Evolutionary conservation across 1,140 invertebrate genomes (phyloP).

Genomic region (Penaeus indicus): DNA sequence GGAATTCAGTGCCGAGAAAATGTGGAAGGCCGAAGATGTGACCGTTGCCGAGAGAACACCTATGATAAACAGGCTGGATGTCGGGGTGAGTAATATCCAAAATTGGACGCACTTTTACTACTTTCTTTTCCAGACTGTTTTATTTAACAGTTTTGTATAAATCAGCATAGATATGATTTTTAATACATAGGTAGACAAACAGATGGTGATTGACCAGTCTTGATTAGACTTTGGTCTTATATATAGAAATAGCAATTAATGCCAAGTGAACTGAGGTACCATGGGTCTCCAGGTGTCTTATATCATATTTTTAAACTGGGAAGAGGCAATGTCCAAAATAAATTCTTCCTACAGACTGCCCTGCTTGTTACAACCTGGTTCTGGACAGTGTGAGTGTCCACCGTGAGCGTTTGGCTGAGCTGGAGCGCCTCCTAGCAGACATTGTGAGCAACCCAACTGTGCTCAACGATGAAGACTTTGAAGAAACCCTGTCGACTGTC

Average conservation of each 20-base stretch:
- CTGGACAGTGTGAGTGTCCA: slow-evolving; percentile 89
- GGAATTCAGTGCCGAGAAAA: slow-evolving; percentile 82
- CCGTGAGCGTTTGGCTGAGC: slow-evolving; percentile 80
- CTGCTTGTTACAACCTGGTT: slow-evolving; percentile 93
- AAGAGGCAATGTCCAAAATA: not conserved
- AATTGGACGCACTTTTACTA: not conserved
- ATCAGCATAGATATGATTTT: not conserved
- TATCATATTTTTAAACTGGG: not conserved
- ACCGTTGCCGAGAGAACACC: slow-evolving; percentile 94
- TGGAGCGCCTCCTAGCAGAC: slow-evolving; percentile 79
- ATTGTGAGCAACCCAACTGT: slow-evolving; percentile 83
- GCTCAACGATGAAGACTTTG: slow-evolving; percentile 87
- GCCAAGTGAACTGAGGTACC: too few species aligned
- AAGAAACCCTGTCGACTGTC: slow-evolving; percentile 80
- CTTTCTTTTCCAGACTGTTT: not conserved
- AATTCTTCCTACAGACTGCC: slow-evolving; percentile 78
- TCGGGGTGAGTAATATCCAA: slow-evolving; percentile 69
- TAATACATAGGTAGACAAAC: not conserved
- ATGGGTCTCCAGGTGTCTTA: too few species aligned
- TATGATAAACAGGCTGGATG: slow-evolving; percentile 87
- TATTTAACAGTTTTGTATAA: too few species aligned
- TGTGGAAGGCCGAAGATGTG: slow-evolving; percentile 90
- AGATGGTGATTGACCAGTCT: too few species aligned
- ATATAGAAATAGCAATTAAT: too few species aligned
- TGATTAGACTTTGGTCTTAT: too few species aligned